Evolutionary conservation across 2,113 vertebrate genomes (phyloP).

Genomic region (Mungos mungo): DNA sequence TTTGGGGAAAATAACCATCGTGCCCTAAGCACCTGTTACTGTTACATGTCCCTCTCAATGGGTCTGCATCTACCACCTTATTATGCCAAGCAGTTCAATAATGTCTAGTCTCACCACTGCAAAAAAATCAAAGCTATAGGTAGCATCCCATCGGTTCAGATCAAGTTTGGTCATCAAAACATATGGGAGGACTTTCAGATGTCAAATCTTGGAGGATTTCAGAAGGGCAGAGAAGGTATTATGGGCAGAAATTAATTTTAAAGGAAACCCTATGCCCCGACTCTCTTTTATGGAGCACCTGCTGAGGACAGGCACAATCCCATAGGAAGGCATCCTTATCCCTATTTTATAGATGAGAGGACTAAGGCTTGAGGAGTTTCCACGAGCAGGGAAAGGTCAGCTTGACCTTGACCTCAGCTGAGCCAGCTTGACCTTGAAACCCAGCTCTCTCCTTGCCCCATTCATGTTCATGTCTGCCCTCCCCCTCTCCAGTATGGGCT

Average conservation of each 20-base stretch:
- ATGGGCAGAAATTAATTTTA: not conserved
- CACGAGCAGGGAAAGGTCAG: not conserved
- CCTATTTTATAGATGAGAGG: not conserved
- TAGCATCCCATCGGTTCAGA: not conserved
- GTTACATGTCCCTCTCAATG: not conserved
- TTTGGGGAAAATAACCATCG: not conserved
- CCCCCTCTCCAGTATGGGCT: constrained; percentile 91
- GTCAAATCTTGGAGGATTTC: not conserved
- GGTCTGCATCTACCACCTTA: not conserved
- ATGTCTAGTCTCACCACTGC: not conserved
- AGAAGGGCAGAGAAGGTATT: not conserved
- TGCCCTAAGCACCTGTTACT: not conserved
- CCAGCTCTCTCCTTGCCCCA: not conserved
- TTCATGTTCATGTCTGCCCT: not conserved
- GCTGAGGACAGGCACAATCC: not conserved
- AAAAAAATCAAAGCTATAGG: not conserved
- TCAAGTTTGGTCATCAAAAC: not conserved
- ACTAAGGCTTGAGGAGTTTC: not conserved
- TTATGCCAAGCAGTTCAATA: not conserved
- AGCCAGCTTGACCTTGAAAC: not conserved
- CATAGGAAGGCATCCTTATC: not conserved
- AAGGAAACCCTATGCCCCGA: fast-evolving
- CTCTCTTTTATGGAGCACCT: not conserved
- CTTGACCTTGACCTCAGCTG: no score
- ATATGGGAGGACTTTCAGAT: not conserved